phyloP scores from a whole-genome alignment of 1,140 invertebrate species.

The Bombus ignitus region DNA sequence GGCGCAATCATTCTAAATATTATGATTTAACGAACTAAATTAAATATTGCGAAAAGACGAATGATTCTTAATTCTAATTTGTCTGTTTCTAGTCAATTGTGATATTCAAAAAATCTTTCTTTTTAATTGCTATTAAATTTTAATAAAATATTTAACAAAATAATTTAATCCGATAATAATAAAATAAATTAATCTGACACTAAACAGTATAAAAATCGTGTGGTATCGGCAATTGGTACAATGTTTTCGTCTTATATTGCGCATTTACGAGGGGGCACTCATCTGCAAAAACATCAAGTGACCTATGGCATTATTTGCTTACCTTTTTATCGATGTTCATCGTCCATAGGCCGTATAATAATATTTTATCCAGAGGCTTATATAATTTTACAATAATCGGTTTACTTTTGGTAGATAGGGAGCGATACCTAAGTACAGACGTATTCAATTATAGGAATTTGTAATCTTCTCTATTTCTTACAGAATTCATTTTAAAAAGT shows the following conservation, averaged over 20 bases:
- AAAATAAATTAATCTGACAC: not conserved
- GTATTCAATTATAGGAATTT: slow-evolving; percentile 32
- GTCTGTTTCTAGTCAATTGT: not conserved
- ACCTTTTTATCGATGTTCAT: slow-evolving; percentile 46
- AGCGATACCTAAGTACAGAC: not conserved
- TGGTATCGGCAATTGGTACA: not conserved
- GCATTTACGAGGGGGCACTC: slow-evolving; percentile 37
- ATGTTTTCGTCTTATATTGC: slow-evolving; percentile 2
- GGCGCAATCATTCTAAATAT: not conserved
- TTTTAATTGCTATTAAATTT: not conserved
- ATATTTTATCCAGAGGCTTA: slow-evolving; percentile 51
- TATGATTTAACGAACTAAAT: not conserved
- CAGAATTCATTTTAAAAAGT: not conserved
- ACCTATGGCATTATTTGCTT: slow-evolving; percentile 68
- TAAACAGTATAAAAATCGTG: no score
- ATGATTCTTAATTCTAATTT: not conserved
- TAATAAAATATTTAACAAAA: not conserved
- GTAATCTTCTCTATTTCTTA: not conserved
- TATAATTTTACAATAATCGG: slow-evolving; percentile 55
- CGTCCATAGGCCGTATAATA: slow-evolving; percentile 11
- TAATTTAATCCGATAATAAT: not conserved
- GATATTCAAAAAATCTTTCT: no score
- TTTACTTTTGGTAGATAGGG: not conserved
- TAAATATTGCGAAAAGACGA: not conserved
- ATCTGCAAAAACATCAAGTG: slow-evolving; percentile 61